Evolutionary conservation across 2,113 vertebrate species (phyloP).

Genomic region (Corythaeola cristata): DNA sequence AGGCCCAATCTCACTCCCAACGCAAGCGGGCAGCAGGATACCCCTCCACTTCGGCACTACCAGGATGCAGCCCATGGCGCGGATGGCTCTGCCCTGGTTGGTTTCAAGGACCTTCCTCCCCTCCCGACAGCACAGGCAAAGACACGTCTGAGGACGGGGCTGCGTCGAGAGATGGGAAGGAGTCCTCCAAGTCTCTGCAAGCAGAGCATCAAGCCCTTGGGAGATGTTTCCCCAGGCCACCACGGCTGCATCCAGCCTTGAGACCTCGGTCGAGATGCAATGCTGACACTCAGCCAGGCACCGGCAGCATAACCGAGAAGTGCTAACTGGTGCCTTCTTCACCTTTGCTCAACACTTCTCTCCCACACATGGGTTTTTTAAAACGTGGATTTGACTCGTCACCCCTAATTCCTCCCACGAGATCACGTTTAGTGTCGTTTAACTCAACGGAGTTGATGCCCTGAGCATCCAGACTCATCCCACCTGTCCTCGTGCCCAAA

Average conservation of each 20-base stretch:
- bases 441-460: neutral
- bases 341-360: neutral
- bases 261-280: rapidly evolving
- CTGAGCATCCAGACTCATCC: neutral
- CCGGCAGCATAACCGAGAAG: rapidly evolving
- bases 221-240: neutral
- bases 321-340: neutral
- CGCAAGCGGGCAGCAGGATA: neutral
- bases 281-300: neutral
- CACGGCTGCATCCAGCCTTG: neutral
- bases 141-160: neutral
- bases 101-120: neutral
- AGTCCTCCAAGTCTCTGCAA: neutral
- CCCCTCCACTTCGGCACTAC: neutral
- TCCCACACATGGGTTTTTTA: neutral
- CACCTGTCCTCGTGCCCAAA: neutral
- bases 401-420: neutral
- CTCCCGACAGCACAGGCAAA: neutral
- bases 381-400: neutral
- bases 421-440: neutral
- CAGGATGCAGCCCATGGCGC: rapidly evolving
- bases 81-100: neutral
- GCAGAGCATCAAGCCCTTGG: neutral
- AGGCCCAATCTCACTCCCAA: neutral
- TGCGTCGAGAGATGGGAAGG: neutral